These are phyloP conservation scores for Elephantulus edwardii DNA, from an alignment of 2,113 vertebrate genomes.

Conservation along the genomic window DNA sequence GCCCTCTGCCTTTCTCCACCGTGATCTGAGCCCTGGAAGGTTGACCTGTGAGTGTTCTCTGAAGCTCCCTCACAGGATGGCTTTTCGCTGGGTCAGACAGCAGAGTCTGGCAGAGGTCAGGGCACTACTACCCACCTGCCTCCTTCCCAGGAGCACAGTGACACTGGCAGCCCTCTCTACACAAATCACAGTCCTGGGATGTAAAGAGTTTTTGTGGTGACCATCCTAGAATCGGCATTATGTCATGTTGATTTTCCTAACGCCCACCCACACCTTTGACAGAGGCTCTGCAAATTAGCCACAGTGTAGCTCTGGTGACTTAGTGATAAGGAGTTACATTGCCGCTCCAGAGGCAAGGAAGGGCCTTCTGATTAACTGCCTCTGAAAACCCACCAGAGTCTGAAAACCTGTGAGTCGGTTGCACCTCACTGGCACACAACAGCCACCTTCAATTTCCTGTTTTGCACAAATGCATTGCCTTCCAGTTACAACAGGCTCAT, in stretches of 20 bases:
- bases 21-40: neutral
- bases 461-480: neutral
- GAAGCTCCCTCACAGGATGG: accelerated
- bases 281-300: neutral
- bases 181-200: neutral
- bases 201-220: neutral
- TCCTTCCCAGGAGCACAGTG: neutral
- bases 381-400: too few relatives aligned
- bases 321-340: too few relatives aligned
- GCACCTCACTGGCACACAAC: too few relatives aligned
- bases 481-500: too few relatives aligned
- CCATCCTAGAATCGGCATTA: neutral
- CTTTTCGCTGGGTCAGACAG: too few relatives aligned
- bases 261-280: neutral
- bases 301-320: too few relatives aligned
- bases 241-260: neutral
- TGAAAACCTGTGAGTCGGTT: too few relatives aligned
- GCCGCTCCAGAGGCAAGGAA: too few relatives aligned
- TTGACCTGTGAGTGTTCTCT: accelerated
- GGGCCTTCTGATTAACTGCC: too few relatives aligned
- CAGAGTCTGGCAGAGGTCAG: too few relatives aligned
- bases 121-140: too few relatives aligned
- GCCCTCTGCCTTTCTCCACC: accelerated
- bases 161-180: neutral
- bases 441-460: neutral